Evolutionary conservation across 2,113 vertebrate genomes (phyloP), one percentile per base, ranked within the genome.

Genomic region (Ciconia stormi): DNA sequence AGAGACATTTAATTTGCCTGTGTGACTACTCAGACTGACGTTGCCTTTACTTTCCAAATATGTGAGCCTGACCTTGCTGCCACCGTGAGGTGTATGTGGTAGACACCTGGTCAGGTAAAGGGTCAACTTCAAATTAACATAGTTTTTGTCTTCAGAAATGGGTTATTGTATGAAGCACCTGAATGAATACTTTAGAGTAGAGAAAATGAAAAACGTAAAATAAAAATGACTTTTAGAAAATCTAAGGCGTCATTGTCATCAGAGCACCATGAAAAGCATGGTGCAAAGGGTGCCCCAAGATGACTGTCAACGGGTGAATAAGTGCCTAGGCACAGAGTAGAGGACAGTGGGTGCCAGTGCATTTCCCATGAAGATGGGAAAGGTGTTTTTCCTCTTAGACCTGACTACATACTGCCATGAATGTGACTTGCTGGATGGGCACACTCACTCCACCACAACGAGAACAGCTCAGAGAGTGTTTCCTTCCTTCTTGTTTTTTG

Each of bases 381-480:
- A 15, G 29, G 13, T 17, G 5, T 7, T 85, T 91, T 90, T 69
- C 61, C 21, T 36, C 61, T 67, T 47, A 74, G 30, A 69, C 15
- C 17, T 10, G 4, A 2, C 10, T 38, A 4, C 22, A 46, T 59
- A 40, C 14, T 72, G 44, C 23, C 8, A 2, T 38, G 55, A 32
- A n/a, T 2, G 3, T 61, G 44, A 19, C 0, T 0, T 9, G 16
- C 29, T 20, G 7, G 17, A 34, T 66, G 47, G 19, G 11, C 25
- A 16, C 10, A 1, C 52, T 40, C 7, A 2, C 11, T 52, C 11
- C 20, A 47, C 9, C 27, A 29, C 6, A 11, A 11, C 2, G 13
- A 46, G 40, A 63, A 10, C 16, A 61, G 46, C 30, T 66, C 27
- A 25, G 40, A 46, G 27, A 61, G 9, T n/a, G 5, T 53, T 89